phyloP scores from a whole-genome alignment of 1,140 invertebrate genomes.

The Mesaphorura yosii region DNA sequence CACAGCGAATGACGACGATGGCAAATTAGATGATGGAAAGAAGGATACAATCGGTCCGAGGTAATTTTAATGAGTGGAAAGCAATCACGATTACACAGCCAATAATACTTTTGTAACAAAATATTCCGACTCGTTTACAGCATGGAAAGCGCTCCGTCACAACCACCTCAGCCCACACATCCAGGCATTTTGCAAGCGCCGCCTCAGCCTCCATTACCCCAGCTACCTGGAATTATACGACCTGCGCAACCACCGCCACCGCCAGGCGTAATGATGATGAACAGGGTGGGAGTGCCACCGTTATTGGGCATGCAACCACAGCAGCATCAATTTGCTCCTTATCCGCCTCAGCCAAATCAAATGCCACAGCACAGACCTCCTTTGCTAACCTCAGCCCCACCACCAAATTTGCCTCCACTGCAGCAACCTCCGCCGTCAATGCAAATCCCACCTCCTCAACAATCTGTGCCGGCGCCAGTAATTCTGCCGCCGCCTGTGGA shows the following conservation, averaged over 20 bases:
- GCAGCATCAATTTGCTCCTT: slow-evolving; percentile 14
- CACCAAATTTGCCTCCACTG: slow-evolving; percentile 24
- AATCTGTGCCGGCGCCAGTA: slow-evolving; percentile 7
- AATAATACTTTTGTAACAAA: slow-evolving; percentile 1
- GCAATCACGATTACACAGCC: not conserved
- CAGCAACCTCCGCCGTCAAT: slow-evolving; percentile 24
- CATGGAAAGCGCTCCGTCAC: slow-evolving; percentile 33
- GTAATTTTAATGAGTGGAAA: slow-evolving; percentile 9
- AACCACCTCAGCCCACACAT: slow-evolving; percentile 40
- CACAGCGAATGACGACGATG: not conserved
- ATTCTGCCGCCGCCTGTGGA: slow-evolving; percentile 2
- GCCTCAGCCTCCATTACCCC: slow-evolving; percentile 32
- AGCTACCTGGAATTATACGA: slow-evolving; percentile 31
- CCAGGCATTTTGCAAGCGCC: slow-evolving; percentile 29
- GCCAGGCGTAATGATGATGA: slow-evolving; percentile 18
- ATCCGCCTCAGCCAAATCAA: slow-evolving; percentile 8
- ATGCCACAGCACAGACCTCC: slow-evolving; percentile 25
- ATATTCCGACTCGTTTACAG: not conserved
- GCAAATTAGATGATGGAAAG: slow-evolving; percentile 16
- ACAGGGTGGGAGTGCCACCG: slow-evolving; percentile 15
- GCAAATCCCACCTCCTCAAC: not conserved
- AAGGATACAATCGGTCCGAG: slow-evolving; percentile 27
- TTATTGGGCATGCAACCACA: slow-evolving; percentile 19
- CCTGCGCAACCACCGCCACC: slow-evolving; percentile 26
- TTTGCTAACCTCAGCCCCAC: slow-evolving; percentile 2